These are phyloP conservation scores for Terrapene triunguis DNA, from an alignment of 2,113 vertebrate species.

Conservation along the genomic window DNA sequence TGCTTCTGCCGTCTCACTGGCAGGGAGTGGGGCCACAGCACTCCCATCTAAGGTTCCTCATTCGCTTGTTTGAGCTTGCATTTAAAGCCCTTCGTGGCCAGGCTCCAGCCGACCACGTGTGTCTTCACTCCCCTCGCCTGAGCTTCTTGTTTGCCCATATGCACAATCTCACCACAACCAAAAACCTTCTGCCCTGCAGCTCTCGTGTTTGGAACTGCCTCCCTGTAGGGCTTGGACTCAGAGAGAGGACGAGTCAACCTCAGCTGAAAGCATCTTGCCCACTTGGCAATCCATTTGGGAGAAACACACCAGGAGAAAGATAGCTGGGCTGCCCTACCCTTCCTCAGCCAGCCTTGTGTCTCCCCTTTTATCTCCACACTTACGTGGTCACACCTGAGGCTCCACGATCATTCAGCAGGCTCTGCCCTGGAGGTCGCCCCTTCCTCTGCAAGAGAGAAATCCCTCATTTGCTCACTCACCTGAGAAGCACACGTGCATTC, in stretches of 20 bases:
- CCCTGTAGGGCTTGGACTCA: neutral
- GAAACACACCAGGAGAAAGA: neutral
- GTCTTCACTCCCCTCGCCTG: neutral
- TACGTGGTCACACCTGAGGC: conserved; percentile 69
- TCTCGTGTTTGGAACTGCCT: neutral
- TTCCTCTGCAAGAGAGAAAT: conserved; percentile 85
- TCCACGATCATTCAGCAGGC: conserved; percentile 79
- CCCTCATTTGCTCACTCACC: neutral
- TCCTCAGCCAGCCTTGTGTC: fast-evolving
- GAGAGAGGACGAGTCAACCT: neutral
- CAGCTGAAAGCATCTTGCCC: neutral
- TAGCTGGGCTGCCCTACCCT: fast-evolving
- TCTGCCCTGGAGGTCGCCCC: conserved; percentile 86
- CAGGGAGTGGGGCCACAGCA: neutral
- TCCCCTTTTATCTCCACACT: conserved; percentile 48
- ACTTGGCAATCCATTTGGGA: fast-evolving
- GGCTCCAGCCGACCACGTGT: neutral
- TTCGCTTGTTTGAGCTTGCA: no score
- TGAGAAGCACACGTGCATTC: no score
- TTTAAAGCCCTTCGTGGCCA: no score
- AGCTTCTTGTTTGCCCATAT: neutral
- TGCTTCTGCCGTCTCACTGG: no score
- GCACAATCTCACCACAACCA: neutral
- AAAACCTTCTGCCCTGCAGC: neutral
- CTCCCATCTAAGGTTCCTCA: no score